Percentiles rank a stretch among this genome's conserved stretches.
Evolutionary conservation across 2,113 vertebrate species (phyloP).

Genomic region (Cavia porcellus): DNA sequence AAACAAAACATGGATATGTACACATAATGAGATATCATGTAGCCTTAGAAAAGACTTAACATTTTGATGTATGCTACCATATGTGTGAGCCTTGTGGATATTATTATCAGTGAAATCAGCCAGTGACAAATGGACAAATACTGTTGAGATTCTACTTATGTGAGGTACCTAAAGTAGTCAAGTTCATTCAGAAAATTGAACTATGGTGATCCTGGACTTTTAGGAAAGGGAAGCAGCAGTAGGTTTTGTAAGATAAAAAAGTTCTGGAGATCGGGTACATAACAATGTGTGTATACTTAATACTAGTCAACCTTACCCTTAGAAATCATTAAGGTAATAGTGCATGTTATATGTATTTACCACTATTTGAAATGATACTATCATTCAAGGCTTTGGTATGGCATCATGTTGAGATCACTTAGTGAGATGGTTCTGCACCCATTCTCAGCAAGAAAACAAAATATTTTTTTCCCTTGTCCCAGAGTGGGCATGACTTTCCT

Average conservation of each 20-base stretch:
- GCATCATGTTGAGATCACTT: background rate
- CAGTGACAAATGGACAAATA: background rate
- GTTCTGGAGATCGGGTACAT: background rate
- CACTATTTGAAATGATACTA: background rate
- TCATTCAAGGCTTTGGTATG: background rate
- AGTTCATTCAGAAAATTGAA: background rate
- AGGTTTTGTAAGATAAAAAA: background rate
- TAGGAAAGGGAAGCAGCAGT: accelerated
- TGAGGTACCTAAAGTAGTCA: background rate
- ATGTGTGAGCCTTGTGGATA: background rate
- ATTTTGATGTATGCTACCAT: background rate
- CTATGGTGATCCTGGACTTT: accelerated
- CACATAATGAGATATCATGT: background rate
- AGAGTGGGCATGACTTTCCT: background rate
- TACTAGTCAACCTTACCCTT: background rate
- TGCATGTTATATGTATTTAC: background rate
- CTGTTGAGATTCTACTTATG: background rate
- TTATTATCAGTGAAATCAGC: background rate
- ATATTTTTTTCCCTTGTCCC: background rate
- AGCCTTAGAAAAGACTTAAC: background rate
- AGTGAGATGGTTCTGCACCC: background rate
- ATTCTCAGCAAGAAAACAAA: background rate
- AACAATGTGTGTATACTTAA: background rate
- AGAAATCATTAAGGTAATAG: background rate
- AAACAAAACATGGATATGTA: background rate